A percentile compares a stretch with the other conserved stretches of the same genome.
phyloP scores from a whole-genome alignment of 1,140 invertebrate species.

The Aphelenchoides avenae region DNA sequence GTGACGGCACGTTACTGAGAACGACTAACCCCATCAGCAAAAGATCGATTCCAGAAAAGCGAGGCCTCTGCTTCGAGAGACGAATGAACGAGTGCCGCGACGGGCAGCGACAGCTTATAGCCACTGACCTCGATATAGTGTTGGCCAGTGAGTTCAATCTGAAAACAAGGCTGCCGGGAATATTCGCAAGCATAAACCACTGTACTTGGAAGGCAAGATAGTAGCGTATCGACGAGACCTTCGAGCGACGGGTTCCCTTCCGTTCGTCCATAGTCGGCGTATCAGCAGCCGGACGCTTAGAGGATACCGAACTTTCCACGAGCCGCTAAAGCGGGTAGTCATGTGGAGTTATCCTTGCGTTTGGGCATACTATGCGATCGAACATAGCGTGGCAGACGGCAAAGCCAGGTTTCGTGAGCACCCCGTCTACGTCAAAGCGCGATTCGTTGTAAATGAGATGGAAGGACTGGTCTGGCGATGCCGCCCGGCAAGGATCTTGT shows the following conservation, averaged over 20 bases:
- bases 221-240: slow-evolving; percentile 25
- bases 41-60: slow-evolving; percentile 28
- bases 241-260: slow-evolving; percentile 20
- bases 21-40: slow-evolving; percentile 22
- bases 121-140: slow-evolving; percentile 21
- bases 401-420: too few species aligned
- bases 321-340: slow-evolving; percentile 10
- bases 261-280: slow-evolving; percentile 18
- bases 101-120: slow-evolving; percentile 19
- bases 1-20: background rate
- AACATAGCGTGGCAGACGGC: too few species aligned
- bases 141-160: slow-evolving; percentile 5
- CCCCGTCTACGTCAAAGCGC: slow-evolving; percentile 12
- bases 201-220: slow-evolving; percentile 25
- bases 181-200: too few species aligned
- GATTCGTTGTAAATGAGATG: slow-evolving; percentile 31
- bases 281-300: slow-evolving; percentile 18
- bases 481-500: slow-evolving; percentile 20
- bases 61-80: slow-evolving; percentile 27
- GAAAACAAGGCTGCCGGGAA: too few species aligned
- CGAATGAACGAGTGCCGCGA: slow-evolving; percentile 28
- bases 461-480: slow-evolving; percentile 12
- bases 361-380: too few species aligned
- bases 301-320: slow-evolving; percentile 10
- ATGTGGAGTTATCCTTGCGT: too few species aligned